Conservation (phyloP, 2,888 invertebrate species). For the Mesoligia furuncula region DNA sequence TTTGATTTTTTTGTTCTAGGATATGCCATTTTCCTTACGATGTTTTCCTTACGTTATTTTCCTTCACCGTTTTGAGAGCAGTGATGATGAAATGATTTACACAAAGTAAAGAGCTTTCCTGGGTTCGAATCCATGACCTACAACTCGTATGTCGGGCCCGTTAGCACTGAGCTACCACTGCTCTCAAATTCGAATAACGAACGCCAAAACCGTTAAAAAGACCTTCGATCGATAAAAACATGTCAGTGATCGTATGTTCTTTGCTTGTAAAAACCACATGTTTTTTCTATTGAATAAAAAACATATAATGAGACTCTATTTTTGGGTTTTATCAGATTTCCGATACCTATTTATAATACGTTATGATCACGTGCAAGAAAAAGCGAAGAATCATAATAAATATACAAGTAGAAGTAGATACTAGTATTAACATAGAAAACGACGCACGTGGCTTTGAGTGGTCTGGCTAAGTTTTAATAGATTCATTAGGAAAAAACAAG, state of each 20-base stretch:
- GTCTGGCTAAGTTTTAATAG: neutral
- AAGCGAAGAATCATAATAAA: neutral
- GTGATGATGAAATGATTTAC: neutral
- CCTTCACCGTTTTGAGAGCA: too few relatives aligned
- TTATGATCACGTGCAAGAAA: slow-evolving; percentile 8
- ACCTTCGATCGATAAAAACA: slow-evolving; percentile 12
- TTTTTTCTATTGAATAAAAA: slow-evolving; percentile 23
- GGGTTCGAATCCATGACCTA: neutral
- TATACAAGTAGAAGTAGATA: neutral
- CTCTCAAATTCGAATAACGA: slow-evolving; percentile 9
- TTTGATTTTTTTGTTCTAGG: too few relatives aligned
- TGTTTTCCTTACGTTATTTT: too few relatives aligned
- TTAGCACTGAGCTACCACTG: neutral
- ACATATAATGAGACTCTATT: neutral
- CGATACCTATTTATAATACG: neutral
- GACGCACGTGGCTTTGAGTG: slow-evolving; percentile 18
- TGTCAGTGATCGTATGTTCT: slow-evolving; percentile 1
- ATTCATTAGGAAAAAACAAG: neutral
- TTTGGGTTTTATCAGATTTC: neutral
- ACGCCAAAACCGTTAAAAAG: slow-evolving; percentile 30
- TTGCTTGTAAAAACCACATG: neutral
- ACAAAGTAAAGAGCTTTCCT: neutral
- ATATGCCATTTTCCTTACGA: too few relatives aligned
- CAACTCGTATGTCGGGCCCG: neutral
- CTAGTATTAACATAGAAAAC: neutral